Evolutionary conservation across 2,888 invertebrate genomes (phyloP), one percentile per base, ranked within the genome.

Genomic region (Diachrysia chrysitis): DNA sequence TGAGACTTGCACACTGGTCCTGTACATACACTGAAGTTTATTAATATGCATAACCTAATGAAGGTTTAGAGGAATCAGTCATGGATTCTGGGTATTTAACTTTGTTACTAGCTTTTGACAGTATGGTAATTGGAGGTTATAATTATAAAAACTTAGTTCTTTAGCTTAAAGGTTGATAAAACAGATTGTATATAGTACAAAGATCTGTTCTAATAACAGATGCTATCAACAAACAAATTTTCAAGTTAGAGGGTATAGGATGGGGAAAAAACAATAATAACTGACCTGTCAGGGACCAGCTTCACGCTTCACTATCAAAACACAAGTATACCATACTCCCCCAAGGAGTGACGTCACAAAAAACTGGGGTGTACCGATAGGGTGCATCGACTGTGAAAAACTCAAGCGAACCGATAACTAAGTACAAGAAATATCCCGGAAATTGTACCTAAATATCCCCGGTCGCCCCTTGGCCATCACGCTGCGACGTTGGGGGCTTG

Each of bases 401-500:
- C 64, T 68, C 62, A 63, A 75, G 75, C 63, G 58, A 62, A 71
- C 70, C 71, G 67, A 74, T 66, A 72, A 57, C 83, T 79, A 81
- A 84, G 82, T 68, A 74, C 54, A 82, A 73, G 78, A 29, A 81
- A 73, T 67, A 61, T 56, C 53, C 78, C 84, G 81, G 83, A 82
- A 73, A 82, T 82, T 74, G 73, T 73, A 68, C 71, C 73, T 73
- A 82, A 82, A 80, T 67, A 73, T 71, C 67, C 69, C 72, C 61
- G 65, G 67, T 59, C 75, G 51, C 73, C 67, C 56, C 67, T 65
- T 80, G 76, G 76, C 83, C 86, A 85, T 77, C 81, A 74, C 74
- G 79, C 75, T 84, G 84, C 83, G 85, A 84, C 85, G 78, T 67
- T 76, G 69, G 82, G 78, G 79, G 74, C 81, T 67, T 53, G 59